These are phyloP conservation scores for Synodontis membranacea DNA, from an alignment of 2,113 vertebrate genomes.

Conservation along the genomic window DNA sequence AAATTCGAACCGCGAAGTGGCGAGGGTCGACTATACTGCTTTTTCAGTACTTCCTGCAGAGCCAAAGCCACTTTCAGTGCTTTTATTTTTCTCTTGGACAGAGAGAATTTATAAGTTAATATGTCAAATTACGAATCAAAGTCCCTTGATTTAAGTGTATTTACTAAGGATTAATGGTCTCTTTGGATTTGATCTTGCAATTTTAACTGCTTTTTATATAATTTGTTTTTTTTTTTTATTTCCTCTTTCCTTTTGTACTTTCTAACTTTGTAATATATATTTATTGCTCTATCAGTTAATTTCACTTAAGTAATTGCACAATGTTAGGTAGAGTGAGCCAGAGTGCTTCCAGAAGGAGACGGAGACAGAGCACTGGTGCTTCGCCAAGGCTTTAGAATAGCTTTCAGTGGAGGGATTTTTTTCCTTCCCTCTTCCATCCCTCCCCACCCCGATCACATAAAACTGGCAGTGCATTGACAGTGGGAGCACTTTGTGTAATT, in stretches of 20 bases:
- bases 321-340: constrained; percentile 59
- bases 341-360: constrained; percentile 47
- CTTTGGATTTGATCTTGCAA: constrained; percentile 60
- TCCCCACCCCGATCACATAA: constrained; percentile 63
- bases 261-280: constrained; percentile 60
- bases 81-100: constrained; percentile 50
- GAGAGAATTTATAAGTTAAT: constrained; percentile 63
- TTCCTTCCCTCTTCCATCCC: constrained; percentile 61
- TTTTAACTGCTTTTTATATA: constrained; percentile 48
- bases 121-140: constrained; percentile 65
- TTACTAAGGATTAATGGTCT: constrained; percentile 61
- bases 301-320: constrained; percentile 64
- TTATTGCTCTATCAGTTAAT: constrained; percentile 60
- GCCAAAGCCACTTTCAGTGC: constrained; percentile 43
- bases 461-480: constrained; percentile 80
- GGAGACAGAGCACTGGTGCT: constrained; percentile 54
- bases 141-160: constrained; percentile 61
- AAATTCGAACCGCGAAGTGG: no score
- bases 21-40: no score
- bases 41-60: constrained; percentile 52
- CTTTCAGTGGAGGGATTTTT: constrained; percentile 57
- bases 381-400: constrained; percentile 67
- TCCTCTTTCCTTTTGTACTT: constrained; percentile 37
- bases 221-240: constrained; percentile 37
- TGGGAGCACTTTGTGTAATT: constrained; percentile 83